A percentile compares a stretch with the other conserved stretches of the same genome.
phyloP scores from a whole-genome alignment of 1,140 invertebrate species.

The Catajapyx aquilonaris region DNA sequence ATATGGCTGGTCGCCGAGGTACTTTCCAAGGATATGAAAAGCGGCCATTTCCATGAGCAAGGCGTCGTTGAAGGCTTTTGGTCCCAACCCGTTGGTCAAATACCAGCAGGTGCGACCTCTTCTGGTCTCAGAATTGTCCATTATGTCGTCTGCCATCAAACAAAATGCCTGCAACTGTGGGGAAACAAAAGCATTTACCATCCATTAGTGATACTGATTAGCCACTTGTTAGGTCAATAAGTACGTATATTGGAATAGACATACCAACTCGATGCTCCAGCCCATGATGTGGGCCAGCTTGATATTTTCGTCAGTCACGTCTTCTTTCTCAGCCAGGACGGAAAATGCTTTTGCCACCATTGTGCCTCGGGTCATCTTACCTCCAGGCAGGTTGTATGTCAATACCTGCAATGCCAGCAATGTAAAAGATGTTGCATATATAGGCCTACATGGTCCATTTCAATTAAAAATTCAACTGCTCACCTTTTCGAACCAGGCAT shows the following conservation, averaged over 20 bases:
- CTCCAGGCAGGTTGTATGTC: conserved; percentile 14
- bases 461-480: no score
- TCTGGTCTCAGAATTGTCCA: conserved; percentile 60
- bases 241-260: no score
- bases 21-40: conserved; percentile 51
- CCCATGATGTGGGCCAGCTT: conserved; percentile 28
- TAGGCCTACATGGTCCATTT: no score
- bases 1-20: conserved; percentile 53
- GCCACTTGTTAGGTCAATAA: no score
- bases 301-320: conserved; percentile 19
- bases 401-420: no score
- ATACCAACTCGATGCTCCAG: conserved; percentile 35
- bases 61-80: conserved; percentile 71
- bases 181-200: no score
- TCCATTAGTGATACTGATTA: no score
- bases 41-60: conserved; percentile 54
- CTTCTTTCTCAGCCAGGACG: conserved; percentile 17
- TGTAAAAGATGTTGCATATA: no score
- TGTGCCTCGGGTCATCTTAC: conserved; percentile 22
- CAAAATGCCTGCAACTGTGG: conserved; percentile 67
- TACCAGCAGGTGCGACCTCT: conserved; percentile 83
- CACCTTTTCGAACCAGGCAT: no score
- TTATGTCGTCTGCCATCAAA: conserved; percentile 73
- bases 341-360: conserved; percentile 26
- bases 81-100: conserved; percentile 49